Percentiles rank a stretch among this genome's conserved stretches.
These are phyloP conservation scores for Clangula hyemalis DNA, from an alignment of 2,797 vertebrate species.

Conservation along the genomic window DNA sequence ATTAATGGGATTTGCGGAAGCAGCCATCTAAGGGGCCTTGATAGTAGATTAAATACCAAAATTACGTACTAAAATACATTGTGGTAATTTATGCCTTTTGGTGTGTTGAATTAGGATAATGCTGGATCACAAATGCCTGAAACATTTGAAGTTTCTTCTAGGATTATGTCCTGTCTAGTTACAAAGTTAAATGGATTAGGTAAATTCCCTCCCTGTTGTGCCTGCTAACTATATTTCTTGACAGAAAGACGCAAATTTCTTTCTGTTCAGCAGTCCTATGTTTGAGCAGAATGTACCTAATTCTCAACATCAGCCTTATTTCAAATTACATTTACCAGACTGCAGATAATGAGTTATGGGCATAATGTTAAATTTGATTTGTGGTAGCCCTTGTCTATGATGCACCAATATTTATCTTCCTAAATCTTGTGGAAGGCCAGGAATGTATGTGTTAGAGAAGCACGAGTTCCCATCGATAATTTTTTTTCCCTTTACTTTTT, in stretches of 20 bases:
- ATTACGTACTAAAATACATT: background rate
- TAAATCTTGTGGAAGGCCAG: background rate
- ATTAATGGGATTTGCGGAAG: background rate
- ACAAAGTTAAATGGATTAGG: background rate
- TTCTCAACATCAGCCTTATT: background rate
- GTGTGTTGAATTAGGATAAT: background rate
- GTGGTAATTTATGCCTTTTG: background rate
- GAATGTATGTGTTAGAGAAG: background rate
- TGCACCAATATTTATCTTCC: background rate
- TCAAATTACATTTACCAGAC: background rate
- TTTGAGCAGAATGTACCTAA: background rate
- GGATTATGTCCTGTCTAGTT: background rate
- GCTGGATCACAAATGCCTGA: background rate
- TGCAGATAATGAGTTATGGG: background rate
- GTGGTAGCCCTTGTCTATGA: background rate
- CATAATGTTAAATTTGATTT: background rate
- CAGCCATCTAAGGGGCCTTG: background rate
- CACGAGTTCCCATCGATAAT: background rate
- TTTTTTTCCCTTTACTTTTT: background rate
- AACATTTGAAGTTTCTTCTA: background rate
- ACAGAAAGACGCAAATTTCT: background rate
- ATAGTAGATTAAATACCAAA: background rate
- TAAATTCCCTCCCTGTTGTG: background rate
- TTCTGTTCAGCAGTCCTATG: fast-evolving
- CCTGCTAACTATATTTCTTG: background rate